phyloP scores from a whole-genome alignment of 2,888 invertebrate species.

The Myopa testacea region DNA sequence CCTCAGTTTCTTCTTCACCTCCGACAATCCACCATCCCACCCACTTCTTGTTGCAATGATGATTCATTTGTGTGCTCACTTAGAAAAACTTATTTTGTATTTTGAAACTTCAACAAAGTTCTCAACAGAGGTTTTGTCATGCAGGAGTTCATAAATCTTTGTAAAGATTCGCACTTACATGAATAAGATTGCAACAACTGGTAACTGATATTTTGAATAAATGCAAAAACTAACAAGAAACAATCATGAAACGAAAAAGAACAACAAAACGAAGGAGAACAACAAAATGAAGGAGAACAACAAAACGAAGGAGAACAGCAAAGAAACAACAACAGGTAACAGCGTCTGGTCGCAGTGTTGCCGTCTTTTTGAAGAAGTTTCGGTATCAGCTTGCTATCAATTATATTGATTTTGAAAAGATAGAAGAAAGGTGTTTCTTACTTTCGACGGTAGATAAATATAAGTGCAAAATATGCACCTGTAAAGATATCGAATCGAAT shows the following conservation, averaged over 20 bases:
- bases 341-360: too few relatives aligned
- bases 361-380: too few relatives aligned
- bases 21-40: too few relatives aligned
- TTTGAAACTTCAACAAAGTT: conserved; percentile 16
- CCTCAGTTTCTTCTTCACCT: not conserved
- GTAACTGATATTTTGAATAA: not conserved
- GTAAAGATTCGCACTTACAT: conserved; percentile 21
- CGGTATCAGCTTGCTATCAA: too few relatives aligned
- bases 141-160: conserved; percentile 33
- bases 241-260: not conserved
- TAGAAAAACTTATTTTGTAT: conserved; percentile 12
- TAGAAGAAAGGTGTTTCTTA: too few relatives aligned
- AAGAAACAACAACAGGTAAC: too few relatives aligned
- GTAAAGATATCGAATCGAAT: too few relatives aligned
- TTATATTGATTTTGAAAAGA: too few relatives aligned
- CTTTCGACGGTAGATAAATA: too few relatives aligned
- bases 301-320: too few relatives aligned
- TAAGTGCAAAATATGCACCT: too few relatives aligned
- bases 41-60: not conserved
- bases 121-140: conserved; percentile 16
- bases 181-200: not conserved
- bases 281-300: not conserved
- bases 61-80: conserved; percentile 22
- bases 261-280: too few relatives aligned
- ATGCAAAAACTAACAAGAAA: not conserved